phyloP scores from a whole-genome alignment of 1,140 invertebrate genomes.

The Chionoecetes opilio region DNA sequence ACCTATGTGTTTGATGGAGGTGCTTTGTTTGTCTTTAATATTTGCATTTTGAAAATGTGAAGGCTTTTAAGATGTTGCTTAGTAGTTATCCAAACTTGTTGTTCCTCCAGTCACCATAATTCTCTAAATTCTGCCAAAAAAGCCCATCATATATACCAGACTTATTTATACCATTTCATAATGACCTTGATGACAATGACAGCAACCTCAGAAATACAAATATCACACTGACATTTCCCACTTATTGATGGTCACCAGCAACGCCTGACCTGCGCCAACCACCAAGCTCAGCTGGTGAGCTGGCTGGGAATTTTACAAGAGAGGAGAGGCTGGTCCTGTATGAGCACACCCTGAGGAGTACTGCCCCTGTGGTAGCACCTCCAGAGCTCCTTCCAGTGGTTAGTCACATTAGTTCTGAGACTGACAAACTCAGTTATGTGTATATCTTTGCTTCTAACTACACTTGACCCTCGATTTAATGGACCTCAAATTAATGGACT shows the following conservation, averaged over 20 bases:
- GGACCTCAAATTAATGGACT: no score
- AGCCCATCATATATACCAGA: no score
- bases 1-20: neutral
- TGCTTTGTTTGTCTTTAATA: neutral
- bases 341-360: conserved; percentile 53
- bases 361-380: conserved; percentile 41
- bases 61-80: no score
- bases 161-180: no score
- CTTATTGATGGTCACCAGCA: conserved; percentile 33
- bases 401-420: conserved; percentile 34
- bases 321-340: conserved; percentile 60
- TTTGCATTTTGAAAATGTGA: no score
- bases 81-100: no score
- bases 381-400: conserved; percentile 60
- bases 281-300: conserved; percentile 56
- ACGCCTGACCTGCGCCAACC: conserved; percentile 44
- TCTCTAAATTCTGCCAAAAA: no score
- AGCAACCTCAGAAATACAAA: neutral
- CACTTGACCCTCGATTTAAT: no score
- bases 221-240: neutral
- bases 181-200: no score
- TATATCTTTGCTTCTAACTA: no score
- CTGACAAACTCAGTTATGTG: no score
- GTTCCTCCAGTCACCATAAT: no score
- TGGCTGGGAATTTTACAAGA: conserved; percentile 46